Base-by-base conservation (phyloP, 1,140 invertebrate species). In the Drosophila neocordata region DNA sequence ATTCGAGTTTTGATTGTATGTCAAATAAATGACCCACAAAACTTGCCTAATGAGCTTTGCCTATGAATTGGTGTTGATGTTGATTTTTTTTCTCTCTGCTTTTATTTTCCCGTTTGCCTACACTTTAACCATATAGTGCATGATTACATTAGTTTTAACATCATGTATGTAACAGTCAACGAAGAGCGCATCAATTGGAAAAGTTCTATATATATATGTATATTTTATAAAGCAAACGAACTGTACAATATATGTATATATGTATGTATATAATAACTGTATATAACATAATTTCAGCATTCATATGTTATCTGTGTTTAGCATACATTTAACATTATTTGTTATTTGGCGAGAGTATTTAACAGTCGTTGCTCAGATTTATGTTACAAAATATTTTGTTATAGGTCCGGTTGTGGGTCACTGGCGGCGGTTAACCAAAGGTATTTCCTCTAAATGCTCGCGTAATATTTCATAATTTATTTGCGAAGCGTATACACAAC, bases 401-500 rank as follows among this genome's bases (percentile, higher is more conserved):
- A 15, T 58, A 44, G 41, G 41, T 53, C 60, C 31, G 65, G 35
- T 12, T 57, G 13, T 57, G 34, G 34, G 55, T 35, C n/a, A 13
- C 35, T 34, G 69, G 44, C 31, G 53, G 41, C 35, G 38, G 38
- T 60, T 60, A 12, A 31, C 22, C 11, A 22, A 48, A 44, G 22
- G n/a, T 60, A 60, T 61, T 69, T 69, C 52, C 63, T 53, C 48
- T 44, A 66, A 73, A 63, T 77, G 58, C 59, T 61, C 51, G 63
- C 60, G 63, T 57, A 68, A 65, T 73, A 69, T 80, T 80, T 84
- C 81, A 73, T 85, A 80, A 80, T 73, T 73, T 75, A 77, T 85
- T 83, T 75, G 79, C 75, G 56, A 73, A 67, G 56, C 77, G 65
- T 65, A 84, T 62, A 67, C 68, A 55, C 55, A 48, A 65, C 22